These are phyloP conservation scores for Scotopteryx bipunctaria DNA, from an alignment of 2,888 invertebrate species.

Conservation along the genomic window DNA sequence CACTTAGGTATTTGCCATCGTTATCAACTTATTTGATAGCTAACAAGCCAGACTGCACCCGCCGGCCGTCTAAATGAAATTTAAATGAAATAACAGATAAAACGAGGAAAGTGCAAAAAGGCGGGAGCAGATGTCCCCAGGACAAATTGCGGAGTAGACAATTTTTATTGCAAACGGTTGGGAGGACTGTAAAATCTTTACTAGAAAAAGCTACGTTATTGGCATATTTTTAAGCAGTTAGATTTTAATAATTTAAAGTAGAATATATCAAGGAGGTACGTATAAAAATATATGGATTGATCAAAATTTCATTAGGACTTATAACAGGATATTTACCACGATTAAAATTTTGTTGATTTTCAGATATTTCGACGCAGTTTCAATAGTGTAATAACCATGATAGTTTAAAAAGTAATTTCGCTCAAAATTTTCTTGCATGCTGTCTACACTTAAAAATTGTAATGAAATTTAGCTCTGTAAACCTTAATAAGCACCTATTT, in stretches of 20 bases:
- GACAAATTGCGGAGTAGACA: slow-evolving; percentile 45
- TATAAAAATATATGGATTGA: neutral
- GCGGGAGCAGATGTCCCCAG: slow-evolving; percentile 33
- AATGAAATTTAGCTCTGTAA: too few relatives aligned
- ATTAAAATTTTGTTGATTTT: too few relatives aligned
- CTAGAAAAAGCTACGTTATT: neutral
- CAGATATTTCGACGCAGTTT: too few relatives aligned
- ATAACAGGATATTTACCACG: too few relatives aligned
- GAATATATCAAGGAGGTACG: neutral
- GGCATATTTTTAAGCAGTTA: neutral
- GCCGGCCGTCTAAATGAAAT: slow-evolving; percentile 45
- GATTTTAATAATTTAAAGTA: neutral
- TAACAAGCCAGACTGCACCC: slow-evolving; percentile 23
- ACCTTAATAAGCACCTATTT: too few relatives aligned
- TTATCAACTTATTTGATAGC: slow-evolving; percentile 7
- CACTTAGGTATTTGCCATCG: neutral
- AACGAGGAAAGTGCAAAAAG: slow-evolving; percentile 31
- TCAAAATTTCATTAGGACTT: too few relatives aligned
- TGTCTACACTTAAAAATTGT: too few relatives aligned
- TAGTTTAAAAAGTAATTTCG: too few relatives aligned
- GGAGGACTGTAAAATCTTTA: slow-evolving; percentile 11
- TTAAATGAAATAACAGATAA: slow-evolving; percentile 48
- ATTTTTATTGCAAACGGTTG: slow-evolving; percentile 35
- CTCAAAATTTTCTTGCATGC: too few relatives aligned
- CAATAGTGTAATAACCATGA: too few relatives aligned